Evolutionary conservation across 2,888 invertebrate species (phyloP).

Genomic region (Altica lythri): DNA sequence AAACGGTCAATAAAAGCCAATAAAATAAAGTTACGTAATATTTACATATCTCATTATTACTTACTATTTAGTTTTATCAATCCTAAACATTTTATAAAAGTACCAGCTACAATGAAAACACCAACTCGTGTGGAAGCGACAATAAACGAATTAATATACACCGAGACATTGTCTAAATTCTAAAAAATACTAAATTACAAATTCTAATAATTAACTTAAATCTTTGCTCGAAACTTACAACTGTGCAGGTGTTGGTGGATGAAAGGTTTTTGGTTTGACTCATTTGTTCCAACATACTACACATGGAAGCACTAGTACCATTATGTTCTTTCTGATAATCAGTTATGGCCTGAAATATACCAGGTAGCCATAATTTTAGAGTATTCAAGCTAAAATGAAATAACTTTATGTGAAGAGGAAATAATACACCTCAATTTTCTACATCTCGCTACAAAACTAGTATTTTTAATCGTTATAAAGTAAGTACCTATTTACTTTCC

Average conservation of each 20-base stretch:
- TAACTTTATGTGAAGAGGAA: too few relatives aligned
- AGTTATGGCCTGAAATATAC: slow-evolving; percentile 75
- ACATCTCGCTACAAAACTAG: background rate
- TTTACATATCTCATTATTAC: slow-evolving; percentile 5
- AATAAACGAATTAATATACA: slow-evolving; percentile 42
- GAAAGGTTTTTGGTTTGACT: slow-evolving; percentile 25
- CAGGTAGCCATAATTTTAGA: slow-evolving; percentile 84
- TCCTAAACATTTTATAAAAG: slow-evolving; percentile 39
- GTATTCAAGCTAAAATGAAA: slow-evolving; percentile 70
- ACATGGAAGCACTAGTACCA: slow-evolving; percentile 51
- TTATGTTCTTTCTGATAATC: slow-evolving; percentile 48
- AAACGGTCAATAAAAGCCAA: background rate
- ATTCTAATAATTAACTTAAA: background rate
- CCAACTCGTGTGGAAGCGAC: slow-evolving; percentile 34
- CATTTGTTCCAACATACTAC: slow-evolving; percentile 59
- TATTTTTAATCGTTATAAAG: background rate
- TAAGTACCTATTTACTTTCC: background rate
- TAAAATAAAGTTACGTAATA: background rate
- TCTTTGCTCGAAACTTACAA: slow-evolving; percentile 6
- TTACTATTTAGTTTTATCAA: slow-evolving; percentile 40
- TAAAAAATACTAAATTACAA: slow-evolving; percentile 33
- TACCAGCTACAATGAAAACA: slow-evolving; percentile 38
- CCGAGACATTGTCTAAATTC: slow-evolving; percentile 43
- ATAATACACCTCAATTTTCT: background rate
- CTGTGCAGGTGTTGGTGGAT: slow-evolving; percentile 22